A percentile compares a stretch with the other conserved stretches of the same genome.
phyloP scores from a whole-genome alignment of 2,888 invertebrate species.

The Hypomecis atomaria region DNA sequence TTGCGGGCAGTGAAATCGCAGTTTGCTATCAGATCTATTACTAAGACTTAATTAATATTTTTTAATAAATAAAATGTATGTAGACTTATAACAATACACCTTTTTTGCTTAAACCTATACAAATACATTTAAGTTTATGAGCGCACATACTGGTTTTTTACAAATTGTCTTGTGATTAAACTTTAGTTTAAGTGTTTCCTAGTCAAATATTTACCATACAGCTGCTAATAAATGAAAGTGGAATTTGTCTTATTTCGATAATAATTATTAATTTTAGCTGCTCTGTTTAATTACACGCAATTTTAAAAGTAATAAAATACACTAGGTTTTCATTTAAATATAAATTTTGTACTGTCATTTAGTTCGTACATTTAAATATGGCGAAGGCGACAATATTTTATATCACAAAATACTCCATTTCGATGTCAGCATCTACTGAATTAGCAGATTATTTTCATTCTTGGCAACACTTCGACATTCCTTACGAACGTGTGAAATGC shows the following conservation, averaged over 20 bases:
- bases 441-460: slow-evolving; percentile 47
- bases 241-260: not conserved
- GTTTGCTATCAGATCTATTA: slow-evolving; percentile 29
- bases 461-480: slow-evolving; percentile 20
- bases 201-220: not conserved
- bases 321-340: slow-evolving; percentile 38
- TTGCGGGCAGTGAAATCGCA: slow-evolving; percentile 43
- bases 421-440: slow-evolving; percentile 50
- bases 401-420: slow-evolving; percentile 58
- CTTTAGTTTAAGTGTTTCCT: not conserved
- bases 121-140: slow-evolving; percentile 2
- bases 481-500: slow-evolving; percentile 24
- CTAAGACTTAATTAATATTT: slow-evolving; percentile 28
- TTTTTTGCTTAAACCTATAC: slow-evolving; percentile 15
- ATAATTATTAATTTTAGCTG: not conserved
- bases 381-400: slow-evolving; percentile 49
- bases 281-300: not conserved
- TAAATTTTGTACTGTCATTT: slow-evolving; percentile 71
- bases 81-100: slow-evolving; percentile 16
- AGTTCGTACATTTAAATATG: slow-evolving; percentile 60
- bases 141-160: not conserved
- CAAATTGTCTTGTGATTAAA: not conserved
- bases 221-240: not conserved
- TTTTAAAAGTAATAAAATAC: slow-evolving; percentile 31
- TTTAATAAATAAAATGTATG: slow-evolving; percentile 42